phyloP scores from a whole-genome alignment of 2,797 vertebrate species.

The Sphenopsis melanotis region DNA sequence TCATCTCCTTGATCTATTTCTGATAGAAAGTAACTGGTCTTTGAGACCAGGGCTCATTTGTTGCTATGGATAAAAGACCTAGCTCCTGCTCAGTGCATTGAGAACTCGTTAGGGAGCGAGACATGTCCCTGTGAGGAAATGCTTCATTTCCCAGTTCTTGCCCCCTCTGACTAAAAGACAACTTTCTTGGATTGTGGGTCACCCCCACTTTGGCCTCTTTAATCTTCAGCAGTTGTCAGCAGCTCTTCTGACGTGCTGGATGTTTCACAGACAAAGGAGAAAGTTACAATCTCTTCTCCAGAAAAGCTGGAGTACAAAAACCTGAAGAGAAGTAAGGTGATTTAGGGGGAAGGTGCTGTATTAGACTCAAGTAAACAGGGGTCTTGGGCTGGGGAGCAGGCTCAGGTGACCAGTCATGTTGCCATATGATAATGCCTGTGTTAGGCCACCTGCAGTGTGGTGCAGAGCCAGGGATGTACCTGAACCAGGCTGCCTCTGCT shows the following conservation, averaged over 20 bases:
- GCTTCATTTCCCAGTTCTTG: neutral
- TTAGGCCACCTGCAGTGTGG: neutral
- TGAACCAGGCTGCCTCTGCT: neutral
- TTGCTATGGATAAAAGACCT: neutral
- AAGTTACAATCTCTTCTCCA: neutral
- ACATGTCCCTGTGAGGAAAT: neutral
- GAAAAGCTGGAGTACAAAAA: neutral
- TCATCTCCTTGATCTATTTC: neutral
- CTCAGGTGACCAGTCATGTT: accelerated
- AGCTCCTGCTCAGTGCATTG: neutral
- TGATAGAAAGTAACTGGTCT: neutral
- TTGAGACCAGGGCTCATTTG: neutral
- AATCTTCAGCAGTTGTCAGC: neutral
- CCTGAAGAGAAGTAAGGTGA: neutral
- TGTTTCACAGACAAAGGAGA: neutral
- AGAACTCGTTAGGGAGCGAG: accelerated
- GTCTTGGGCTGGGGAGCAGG: neutral
- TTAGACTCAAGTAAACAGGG: neutral
- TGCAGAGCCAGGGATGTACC: neutral
- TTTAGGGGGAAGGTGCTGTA: neutral
- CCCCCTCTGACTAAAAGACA: neutral
- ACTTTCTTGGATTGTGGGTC: neutral
- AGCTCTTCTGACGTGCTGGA: neutral
- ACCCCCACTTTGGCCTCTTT: neutral
- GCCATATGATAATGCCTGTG: neutral